Conservation (phyloP, 2,888 invertebrate species). For the Trachelus iudaicus region DNA sequence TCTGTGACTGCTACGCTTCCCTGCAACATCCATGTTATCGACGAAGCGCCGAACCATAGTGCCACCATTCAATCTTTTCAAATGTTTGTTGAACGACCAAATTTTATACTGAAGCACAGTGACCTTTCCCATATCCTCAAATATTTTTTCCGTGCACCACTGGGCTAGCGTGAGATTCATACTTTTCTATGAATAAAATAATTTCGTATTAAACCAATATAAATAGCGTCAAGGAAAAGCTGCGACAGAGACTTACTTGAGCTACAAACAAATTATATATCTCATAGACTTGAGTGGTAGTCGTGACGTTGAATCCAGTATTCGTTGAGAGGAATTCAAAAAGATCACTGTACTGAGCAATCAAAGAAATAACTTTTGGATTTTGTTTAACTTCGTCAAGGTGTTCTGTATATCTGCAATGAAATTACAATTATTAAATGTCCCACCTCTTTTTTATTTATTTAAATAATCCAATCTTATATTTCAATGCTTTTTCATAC, state of each 20-base stretch:
- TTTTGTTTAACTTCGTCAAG: slow-evolving; percentile 17
- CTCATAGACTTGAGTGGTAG: slow-evolving; percentile 19
- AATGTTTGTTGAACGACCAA: slow-evolving; percentile 26
- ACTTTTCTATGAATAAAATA: slow-evolving; percentile 25
- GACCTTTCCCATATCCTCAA: slow-evolving; percentile 15
- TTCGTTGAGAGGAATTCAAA: slow-evolving; percentile 25
- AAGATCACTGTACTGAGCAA: slow-evolving; percentile 17
- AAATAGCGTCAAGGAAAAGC: background rate
- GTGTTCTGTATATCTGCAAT: slow-evolving; percentile 29
- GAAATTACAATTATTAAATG: no score
- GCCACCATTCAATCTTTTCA: slow-evolving; percentile 35
- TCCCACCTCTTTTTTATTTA: no score
- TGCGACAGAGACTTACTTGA: slow-evolving; percentile 32
- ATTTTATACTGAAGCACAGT: slow-evolving; percentile 25
- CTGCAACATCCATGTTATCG: slow-evolving; percentile 30
- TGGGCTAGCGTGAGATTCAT: slow-evolving; percentile 31
- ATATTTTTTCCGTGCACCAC: slow-evolving; percentile 40
- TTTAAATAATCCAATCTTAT: background rate
- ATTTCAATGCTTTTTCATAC: slow-evolving; percentile 1
- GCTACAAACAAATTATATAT: slow-evolving; percentile 26
- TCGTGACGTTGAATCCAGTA: slow-evolving; percentile 26
- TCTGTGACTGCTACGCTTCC: slow-evolving; percentile 8
- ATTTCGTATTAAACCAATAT: background rate
- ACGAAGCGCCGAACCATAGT: slow-evolving; percentile 32
- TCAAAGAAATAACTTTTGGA: slow-evolving; percentile 13